A percentile compares a stretch with the other conserved stretches of the same genome.
These are phyloP conservation scores for Stercorarius parasiticus DNA, from an alignment of 2,113 vertebrate genomes.

Conservation along the genomic window DNA sequence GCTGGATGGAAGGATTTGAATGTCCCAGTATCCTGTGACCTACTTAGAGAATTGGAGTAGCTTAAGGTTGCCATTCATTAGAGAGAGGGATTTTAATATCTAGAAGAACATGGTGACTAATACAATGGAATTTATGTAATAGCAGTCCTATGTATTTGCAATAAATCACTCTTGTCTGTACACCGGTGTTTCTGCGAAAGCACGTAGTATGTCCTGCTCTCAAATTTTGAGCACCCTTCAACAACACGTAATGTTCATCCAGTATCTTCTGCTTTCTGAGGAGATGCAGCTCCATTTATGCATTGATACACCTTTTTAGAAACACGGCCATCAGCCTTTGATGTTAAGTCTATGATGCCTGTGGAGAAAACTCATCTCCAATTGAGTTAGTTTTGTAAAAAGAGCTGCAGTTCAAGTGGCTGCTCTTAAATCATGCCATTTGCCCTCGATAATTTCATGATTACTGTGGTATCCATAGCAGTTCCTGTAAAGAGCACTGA, in stretches of 20 bases:
- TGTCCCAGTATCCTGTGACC: slow-evolving; percentile 46
- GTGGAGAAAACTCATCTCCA: background rate
- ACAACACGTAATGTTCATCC: background rate
- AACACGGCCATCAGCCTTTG: background rate
- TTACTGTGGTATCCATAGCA: background rate
- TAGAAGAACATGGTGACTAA: slow-evolving; percentile 2
- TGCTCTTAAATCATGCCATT: background rate
- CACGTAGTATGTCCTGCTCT: background rate
- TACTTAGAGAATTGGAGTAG: slow-evolving; percentile 26
- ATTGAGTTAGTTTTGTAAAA: background rate
- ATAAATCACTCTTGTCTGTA: background rate
- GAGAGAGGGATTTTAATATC: slow-evolving; percentile 34
- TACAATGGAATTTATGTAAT: background rate
- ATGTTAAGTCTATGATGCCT: background rate
- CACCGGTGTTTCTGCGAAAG: background rate
- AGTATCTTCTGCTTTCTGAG: background rate
- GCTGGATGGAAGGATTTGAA: slow-evolving; percentile 21
- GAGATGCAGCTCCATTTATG: background rate
- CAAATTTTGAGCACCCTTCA: background rate
- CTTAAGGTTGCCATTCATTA: slow-evolving; percentile 36
- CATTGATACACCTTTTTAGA: background rate
- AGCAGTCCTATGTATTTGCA: background rate
- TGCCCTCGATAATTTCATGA: background rate
- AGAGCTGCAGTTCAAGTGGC: background rate
- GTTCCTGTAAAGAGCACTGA: background rate